Evolutionary conservation across 1,140 invertebrate species (phyloP), one percentile per base, ranked within the genome.

Genomic region (Onthophagus taurus): DNA sequence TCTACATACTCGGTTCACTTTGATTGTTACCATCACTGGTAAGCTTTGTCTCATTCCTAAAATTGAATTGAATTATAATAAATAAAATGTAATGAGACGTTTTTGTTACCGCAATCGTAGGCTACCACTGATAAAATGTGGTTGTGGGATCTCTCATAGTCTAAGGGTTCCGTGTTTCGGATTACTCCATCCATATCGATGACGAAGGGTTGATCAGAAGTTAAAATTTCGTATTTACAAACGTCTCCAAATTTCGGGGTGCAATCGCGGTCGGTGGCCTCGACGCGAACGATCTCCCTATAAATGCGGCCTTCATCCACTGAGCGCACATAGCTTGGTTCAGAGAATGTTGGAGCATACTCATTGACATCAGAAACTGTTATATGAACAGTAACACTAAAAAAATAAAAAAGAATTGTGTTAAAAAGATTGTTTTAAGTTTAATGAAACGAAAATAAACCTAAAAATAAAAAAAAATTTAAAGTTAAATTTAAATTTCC

Each of bases 51-150:
- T 89, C 83, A 91, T 92, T 11, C 87, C 88, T 50, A 17, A 9
- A 43, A 49, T 24, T 31, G 42, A 44, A 45, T 29, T 26, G 24
- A 7, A n/a, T 26, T 26, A 26, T 26, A 26, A 7, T 26, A 7
- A 7, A 26, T 26, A 26, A 26, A 26, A 7, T 7, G n/a, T 26
- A 7, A 7, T 26, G n/a, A 26, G 7, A n/a, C 86, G 88, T 4
- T 4, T 18, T 80, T 89, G 45, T 38, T 89, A 14, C 89, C 90
- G 60, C 93, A 97, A 63, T 97, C 92, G 60, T 89, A 92, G 0
- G 92, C 93, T n/a, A 94, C 89, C 21, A 96, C 89, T 9, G 84
- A 87, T n/a, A 97, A 71, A 49, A 97, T 96, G 66, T 95, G 90
- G 66, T 96, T 97, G 67, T 93, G 90, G 1, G 85, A 89, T 24